These are phyloP conservation scores for Platichthys flesus DNA, from an alignment of 2,113 vertebrate species.

Conservation along the genomic window DNA sequence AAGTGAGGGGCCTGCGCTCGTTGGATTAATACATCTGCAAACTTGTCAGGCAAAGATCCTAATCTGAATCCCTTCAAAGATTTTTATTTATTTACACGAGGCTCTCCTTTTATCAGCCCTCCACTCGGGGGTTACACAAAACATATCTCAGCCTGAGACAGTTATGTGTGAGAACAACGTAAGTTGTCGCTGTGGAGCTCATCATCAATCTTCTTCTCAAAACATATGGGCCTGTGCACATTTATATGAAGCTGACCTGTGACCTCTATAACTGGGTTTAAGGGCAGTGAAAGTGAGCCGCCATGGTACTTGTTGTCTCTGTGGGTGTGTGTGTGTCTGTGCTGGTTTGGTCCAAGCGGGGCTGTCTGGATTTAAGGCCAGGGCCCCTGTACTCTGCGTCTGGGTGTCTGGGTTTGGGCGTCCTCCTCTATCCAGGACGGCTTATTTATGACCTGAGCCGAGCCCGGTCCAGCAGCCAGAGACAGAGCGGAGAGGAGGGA, in stretches of 20 bases:
- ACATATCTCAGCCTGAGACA: constrained; percentile 34
- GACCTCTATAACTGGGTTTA: constrained; percentile 54
- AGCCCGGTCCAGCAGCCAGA: constrained; percentile 52
- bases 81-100: constrained; percentile 27
- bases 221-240: constrained; percentile 30
- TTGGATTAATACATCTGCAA: constrained; percentile 6
- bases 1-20: neutral
- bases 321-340: constrained; percentile 2
- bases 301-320: constrained; percentile 12
- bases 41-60: constrained; percentile 27
- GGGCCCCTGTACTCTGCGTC: constrained; percentile 47
- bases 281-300: constrained; percentile 52
- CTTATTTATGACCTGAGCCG: constrained; percentile 73
- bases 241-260: constrained; percentile 64
- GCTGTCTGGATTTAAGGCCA: constrained; percentile 58
- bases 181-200: constrained; percentile 11
- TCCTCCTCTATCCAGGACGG: constrained; percentile 56
- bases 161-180: constrained; percentile 50
- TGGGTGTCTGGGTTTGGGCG: constrained; percentile 58
- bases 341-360: constrained; percentile 39
- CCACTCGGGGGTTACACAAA: constrained; percentile 33
- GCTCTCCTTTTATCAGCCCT: constrained; percentile 28
- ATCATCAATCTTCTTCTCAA: constrained; percentile 57
- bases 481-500: constrained; percentile 42
- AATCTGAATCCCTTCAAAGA: constrained; percentile 35